These are phyloP conservation scores for Brachypodius melanocephalos DNA, from an alignment of 2,113 vertebrate genomes.

Conservation along the genomic window DNA sequence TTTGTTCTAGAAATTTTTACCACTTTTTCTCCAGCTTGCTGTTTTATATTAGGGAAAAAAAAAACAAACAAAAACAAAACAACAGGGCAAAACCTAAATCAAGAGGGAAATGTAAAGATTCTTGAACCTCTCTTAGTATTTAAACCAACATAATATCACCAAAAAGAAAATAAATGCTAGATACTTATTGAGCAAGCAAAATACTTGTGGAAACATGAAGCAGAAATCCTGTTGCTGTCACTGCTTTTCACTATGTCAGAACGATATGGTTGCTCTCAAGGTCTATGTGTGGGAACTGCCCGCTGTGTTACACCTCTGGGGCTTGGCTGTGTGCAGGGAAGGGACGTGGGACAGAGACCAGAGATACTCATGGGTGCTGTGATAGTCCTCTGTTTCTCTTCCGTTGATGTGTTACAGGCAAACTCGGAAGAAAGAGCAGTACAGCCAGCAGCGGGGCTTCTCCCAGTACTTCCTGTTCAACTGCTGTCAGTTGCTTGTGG, in stretches of 20 bases:
- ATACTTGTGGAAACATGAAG: neutral
- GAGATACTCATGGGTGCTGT: neutral
- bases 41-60: neutral
- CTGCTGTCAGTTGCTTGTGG: neutral
- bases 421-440: neutral
- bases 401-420: neutral
- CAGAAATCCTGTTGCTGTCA: accelerated
- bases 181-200: neutral
- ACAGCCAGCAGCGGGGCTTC: neutral
- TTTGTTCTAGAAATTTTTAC: neutral
- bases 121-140: neutral
- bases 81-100: neutral
- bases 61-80: neutral
- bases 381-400: neutral
- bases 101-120: neutral
- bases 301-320: accelerated
- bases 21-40: neutral
- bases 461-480: neutral
- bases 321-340: neutral
- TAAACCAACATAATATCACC: neutral
- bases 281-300: neutral
- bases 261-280: accelerated
- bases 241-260: neutral
- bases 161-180: neutral
- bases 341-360: neutral